phyloP scores from a whole-genome alignment of 2,888 invertebrate genomes.

The Laspeyria flexula region DNA sequence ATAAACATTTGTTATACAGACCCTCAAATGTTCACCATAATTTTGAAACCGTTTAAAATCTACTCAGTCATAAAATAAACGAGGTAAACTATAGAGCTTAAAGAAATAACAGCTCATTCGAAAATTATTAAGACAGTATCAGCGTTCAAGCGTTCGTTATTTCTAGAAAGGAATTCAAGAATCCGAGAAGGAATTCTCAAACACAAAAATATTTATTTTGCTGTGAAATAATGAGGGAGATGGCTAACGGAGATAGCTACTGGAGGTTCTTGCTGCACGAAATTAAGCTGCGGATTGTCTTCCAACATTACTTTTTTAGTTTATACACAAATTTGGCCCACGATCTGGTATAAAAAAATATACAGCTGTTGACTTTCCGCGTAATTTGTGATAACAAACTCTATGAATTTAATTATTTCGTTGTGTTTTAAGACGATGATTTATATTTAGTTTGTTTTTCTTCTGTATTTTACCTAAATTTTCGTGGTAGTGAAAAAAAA shows the following conservation, averaged over 20 bases:
- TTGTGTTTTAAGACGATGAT: not conserved
- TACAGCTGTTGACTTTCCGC: not conserved
- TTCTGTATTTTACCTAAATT: not conserved
- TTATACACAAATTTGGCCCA: slow-evolving; percentile 20
- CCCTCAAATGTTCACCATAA: slow-evolving; percentile 3
- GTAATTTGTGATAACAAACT: not conserved
- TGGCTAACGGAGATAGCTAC: slow-evolving; percentile 31
- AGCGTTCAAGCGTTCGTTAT: slow-evolving; percentile 30
- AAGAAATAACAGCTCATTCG: slow-evolving; percentile 25
- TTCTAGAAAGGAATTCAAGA: slow-evolving; percentile 33
- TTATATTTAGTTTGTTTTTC: not conserved
- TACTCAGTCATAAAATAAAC: slow-evolving; percentile 22
- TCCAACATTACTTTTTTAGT: slow-evolving; percentile 23
- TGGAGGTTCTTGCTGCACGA: slow-evolving; percentile 27
- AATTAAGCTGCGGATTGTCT: slow-evolving; percentile 39
- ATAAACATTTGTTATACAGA: slow-evolving; percentile 3
- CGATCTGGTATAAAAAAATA: slow-evolving; percentile 4
- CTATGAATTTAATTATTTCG: not conserved
- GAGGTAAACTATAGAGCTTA: slow-evolving; percentile 18
- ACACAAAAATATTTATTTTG: slow-evolving; percentile 39
- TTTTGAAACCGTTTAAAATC: slow-evolving; percentile 22
- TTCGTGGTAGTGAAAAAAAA: no score
- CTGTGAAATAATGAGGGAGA: slow-evolving; percentile 32
- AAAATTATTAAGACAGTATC: slow-evolving; percentile 36
- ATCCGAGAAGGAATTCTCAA: slow-evolving; percentile 24